Conservation (phyloP, 2,888 invertebrate species). For the Nipponacmea schrenckii region DNA sequence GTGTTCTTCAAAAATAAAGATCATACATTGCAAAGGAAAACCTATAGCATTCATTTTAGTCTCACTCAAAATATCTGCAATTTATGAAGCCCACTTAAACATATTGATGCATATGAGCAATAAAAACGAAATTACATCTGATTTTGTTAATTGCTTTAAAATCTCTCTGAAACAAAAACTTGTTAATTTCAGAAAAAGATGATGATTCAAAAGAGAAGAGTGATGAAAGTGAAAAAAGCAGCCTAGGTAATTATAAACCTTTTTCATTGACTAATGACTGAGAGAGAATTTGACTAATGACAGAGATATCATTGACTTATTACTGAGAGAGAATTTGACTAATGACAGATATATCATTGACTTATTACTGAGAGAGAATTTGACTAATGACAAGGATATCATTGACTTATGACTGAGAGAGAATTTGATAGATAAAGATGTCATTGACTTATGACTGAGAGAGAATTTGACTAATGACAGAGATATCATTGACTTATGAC, state of each 20-base stretch:
- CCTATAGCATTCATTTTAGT: too few relatives aligned
- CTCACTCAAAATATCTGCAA: too few relatives aligned
- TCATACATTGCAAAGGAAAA: too few relatives aligned
- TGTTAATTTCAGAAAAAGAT: slow-evolving; percentile 19
- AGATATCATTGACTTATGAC: neutral
- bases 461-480: too few relatives aligned
- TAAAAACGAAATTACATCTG: too few relatives aligned
- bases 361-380: neutral
- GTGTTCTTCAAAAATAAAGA: too few relatives aligned
- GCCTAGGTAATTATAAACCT: neutral
- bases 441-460: neutral
- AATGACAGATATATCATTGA: too few relatives aligned
- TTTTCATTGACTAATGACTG: neutral
- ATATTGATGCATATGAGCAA: too few relatives aligned
- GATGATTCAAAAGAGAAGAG: slow-evolving; percentile 15
- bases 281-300: neutral
- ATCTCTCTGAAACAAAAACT: slow-evolving; percentile 23
- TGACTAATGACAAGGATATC: too few relatives aligned
- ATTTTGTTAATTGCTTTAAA: too few relatives aligned
- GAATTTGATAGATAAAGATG: too few relatives aligned
- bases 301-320: neutral
- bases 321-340: neutral
- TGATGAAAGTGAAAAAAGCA: slow-evolving; percentile 7
- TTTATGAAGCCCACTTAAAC: neutral
- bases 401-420: neutral